Evolutionary conservation across 1,140 invertebrate species (phyloP).

Genomic region (Paraescarpia echinospica): DNA sequence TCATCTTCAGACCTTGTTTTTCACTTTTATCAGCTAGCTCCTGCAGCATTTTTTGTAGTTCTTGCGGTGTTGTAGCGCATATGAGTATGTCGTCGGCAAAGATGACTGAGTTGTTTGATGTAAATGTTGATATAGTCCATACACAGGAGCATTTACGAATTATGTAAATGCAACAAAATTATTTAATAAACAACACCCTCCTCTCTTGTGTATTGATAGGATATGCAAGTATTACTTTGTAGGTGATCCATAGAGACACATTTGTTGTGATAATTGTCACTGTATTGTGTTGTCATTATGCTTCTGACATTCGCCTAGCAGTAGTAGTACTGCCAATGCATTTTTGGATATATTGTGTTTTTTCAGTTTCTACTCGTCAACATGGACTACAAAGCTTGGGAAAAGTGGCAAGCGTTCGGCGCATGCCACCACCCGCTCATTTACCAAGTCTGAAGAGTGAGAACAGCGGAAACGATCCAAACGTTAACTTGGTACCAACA

Average conservation of each 20-base stretch:
- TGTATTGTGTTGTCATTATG: neutral
- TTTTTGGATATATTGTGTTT: neutral
- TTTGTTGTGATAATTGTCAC: neutral
- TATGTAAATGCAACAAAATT: too few species aligned
- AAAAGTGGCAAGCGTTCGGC: conserved; percentile 91
- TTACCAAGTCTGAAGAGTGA: conserved; percentile 96
- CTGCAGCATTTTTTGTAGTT: too few species aligned
- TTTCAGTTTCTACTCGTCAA: conserved; percentile 71
- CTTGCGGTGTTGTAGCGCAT: too few species aligned
- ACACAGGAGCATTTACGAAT: too few species aligned
- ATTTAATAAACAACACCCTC: too few species aligned
- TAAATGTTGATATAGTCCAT: too few species aligned
- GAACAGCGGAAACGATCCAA: conserved; percentile 75
- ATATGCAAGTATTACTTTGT: neutral
- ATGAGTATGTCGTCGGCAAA: too few species aligned
- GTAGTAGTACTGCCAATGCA: neutral
- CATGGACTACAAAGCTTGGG: conserved; percentile 98
- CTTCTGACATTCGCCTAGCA: neutral
- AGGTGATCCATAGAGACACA: neutral
- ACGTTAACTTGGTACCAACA: conserved; percentile 72
- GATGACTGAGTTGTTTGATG: too few species aligned
- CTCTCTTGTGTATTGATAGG: too few species aligned
- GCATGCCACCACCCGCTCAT: conserved; percentile 86
- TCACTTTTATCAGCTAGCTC: too few species aligned
- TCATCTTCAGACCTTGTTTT: too few species aligned